Evolutionary conservation across 2,888 invertebrate genomes (phyloP).

Genomic region (Sclerodermus sp.): DNA sequence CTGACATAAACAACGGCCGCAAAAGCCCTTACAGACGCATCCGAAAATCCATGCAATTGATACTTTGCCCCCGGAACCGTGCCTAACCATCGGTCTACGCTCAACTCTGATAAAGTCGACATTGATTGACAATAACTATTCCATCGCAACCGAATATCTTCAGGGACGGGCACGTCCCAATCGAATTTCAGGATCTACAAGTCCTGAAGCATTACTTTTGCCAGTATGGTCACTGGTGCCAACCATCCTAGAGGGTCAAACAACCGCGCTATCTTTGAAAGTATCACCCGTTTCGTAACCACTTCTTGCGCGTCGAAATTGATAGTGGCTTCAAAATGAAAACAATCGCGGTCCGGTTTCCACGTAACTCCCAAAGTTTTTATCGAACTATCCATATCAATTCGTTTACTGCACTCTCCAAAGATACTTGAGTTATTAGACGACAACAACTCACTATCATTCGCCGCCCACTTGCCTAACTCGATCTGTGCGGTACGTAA

Average conservation of each 20-base stretch:
- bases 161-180: constrained; percentile 16
- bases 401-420: background rate
- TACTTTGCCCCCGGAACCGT: background rate
- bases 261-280: constrained; percentile 15
- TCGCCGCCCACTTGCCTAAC: constrained; percentile 8
- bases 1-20: background rate
- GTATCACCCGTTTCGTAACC: constrained; percentile 7
- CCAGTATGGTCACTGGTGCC: constrained; percentile 9
- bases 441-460: too few relatives aligned
- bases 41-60: background rate
- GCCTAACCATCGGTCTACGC: background rate
- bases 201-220: constrained; percentile 18
- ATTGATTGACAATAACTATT: background rate
- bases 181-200: constrained; percentile 13
- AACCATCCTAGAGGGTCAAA: constrained; percentile 20
- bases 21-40: background rate
- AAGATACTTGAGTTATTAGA: too few relatives aligned
- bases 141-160: constrained; percentile 5
- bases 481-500: constrained; percentile 6
- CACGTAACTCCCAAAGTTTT: constrained; percentile 11
- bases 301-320: background rate
- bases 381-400: background rate
- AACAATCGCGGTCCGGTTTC: constrained; percentile 7
- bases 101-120: background rate
- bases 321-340: background rate